Base-by-base conservation (phyloP, 2,797 vertebrate genomes). In the Threskiornis aethiopicus region DNA sequence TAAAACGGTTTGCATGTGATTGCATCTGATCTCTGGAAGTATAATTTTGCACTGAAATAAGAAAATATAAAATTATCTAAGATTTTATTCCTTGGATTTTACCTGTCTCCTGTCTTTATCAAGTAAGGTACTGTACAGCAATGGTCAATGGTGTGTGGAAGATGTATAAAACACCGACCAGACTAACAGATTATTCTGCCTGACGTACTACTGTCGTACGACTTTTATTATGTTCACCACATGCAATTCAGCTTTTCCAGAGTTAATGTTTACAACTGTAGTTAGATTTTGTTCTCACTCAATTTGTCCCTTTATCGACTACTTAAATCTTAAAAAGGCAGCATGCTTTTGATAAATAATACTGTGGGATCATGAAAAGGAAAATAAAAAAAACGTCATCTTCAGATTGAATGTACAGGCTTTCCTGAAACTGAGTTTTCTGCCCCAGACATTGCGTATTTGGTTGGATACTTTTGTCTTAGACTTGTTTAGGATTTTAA, bases 261-360 rank as follows among this genome's bases (percentile, higher is more conserved):
- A 75, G 79, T 86, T 80, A 75, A 49, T 46, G 31, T 61, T 78
- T 69, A 55, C 71, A 66, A 22, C 81, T 86, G 29, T 59, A 49
- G 87, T 72, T 85, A 82, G 76, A 67, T 72, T 92, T 84, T 24
- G 24, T 94, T 85, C 93, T 54, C 31, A 73, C n/a, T 91, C 88
- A 33, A 5, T 94, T 93, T 86, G 77, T 86, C 41, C 54, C 64
- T 88, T 71, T 69, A 65, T 77, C 35, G 24, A 49, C 52, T 67
- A 13, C 90, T 86, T 76, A 52, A 35, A 33, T 91, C 54, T 87
- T 80, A 78, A 72, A 80, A 93, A 87, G n/a, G 66, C 79, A 79
- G 72, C 69, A 19, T 57, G 21, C 51, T 59, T 93, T 76, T 89
- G 75, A 59, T 78, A 84, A 89, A 54, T 39, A 80, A 64, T 72